Conservation (phyloP, 2,113 vertebrate species). For the Epinephelus lanceolatus region DNA sequence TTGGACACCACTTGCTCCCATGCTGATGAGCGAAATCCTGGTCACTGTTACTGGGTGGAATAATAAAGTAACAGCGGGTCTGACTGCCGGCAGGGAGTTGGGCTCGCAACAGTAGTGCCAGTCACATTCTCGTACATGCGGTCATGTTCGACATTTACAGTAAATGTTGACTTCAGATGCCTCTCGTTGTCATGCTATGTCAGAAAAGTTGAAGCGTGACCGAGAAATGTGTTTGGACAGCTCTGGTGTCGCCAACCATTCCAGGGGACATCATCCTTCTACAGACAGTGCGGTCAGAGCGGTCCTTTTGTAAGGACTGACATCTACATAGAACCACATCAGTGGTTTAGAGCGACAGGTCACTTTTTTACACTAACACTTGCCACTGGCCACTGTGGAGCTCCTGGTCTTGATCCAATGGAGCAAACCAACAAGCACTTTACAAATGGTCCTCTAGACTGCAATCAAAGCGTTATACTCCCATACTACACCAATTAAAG, state of each 20-base stretch:
- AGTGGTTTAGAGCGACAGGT: constrained; percentile 61
- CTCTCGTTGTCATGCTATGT: constrained; percentile 64
- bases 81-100: constrained; percentile 13
- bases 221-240: constrained; percentile 78
- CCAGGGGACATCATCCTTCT: constrained; percentile 66
- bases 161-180: constrained; percentile 71
- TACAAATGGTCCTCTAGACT: neutral
- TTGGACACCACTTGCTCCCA: constrained; percentile 15
- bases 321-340: constrained; percentile 54
- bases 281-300: constrained; percentile 54
- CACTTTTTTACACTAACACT: constrained; percentile 51
- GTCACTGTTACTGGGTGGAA: constrained; percentile 10
- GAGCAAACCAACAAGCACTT: constrained; percentile 7
- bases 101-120: constrained; percentile 19
- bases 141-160: constrained; percentile 64
- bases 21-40: constrained; percentile 23
- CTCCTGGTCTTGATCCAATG: constrained; percentile 24
- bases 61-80: constrained; percentile 23
- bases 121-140: constrained; percentile 44
- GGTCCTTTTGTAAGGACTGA: constrained; percentile 48
- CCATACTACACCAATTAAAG: neutral
- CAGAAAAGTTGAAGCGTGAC: constrained; percentile 63
- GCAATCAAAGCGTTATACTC: neutral
- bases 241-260: constrained; percentile 72
- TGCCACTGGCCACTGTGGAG: constrained; percentile 27